Percentiles rank a stretch among this genome's conserved stretches.
phyloP scores from a whole-genome alignment of 2,113 vertebrate genomes.

The Eurypyga helias region DNA sequence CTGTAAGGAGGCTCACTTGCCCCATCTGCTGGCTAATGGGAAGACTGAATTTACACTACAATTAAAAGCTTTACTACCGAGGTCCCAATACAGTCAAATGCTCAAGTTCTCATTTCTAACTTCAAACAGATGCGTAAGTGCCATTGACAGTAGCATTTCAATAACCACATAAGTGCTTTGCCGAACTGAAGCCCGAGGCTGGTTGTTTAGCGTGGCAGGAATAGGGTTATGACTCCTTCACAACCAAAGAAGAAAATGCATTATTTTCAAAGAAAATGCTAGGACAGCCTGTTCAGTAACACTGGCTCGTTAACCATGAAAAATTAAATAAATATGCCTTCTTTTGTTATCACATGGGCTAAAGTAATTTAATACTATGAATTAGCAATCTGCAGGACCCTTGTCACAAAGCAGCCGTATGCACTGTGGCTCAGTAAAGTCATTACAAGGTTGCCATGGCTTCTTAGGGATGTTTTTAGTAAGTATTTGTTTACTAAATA shows the following conservation, averaged over 20 bases:
- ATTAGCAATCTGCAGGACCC: not conserved
- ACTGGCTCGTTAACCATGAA: not conserved
- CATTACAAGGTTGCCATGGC: not conserved
- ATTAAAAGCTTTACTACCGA: not conserved
- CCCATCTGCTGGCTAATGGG: constrained; percentile 65
- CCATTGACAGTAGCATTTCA: not conserved
- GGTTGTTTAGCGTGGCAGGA: not conserved
- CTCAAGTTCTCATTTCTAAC: not conserved
- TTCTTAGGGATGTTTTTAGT: not conserved
- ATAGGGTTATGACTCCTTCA: not conserved
- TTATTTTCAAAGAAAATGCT: not conserved
- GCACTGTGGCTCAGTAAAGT: not conserved
- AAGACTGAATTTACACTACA: not conserved
- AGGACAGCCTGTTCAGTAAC: not conserved
- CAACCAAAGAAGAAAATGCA: not conserved
- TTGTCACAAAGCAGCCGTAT: not conserved
- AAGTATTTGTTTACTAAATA: not conserved
- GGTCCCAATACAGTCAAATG: not conserved
- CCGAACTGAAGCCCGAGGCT: not conserved
- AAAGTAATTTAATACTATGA: not conserved
- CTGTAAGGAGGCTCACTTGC: constrained; percentile 38
- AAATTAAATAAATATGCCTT: not conserved
- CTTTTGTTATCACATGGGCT: not conserved
- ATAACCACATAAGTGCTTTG: not conserved
- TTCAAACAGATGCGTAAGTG: not conserved